phyloP scores from a whole-genome alignment of 2,113 vertebrate species.

The Reinhardtius hippoglossoides region DNA sequence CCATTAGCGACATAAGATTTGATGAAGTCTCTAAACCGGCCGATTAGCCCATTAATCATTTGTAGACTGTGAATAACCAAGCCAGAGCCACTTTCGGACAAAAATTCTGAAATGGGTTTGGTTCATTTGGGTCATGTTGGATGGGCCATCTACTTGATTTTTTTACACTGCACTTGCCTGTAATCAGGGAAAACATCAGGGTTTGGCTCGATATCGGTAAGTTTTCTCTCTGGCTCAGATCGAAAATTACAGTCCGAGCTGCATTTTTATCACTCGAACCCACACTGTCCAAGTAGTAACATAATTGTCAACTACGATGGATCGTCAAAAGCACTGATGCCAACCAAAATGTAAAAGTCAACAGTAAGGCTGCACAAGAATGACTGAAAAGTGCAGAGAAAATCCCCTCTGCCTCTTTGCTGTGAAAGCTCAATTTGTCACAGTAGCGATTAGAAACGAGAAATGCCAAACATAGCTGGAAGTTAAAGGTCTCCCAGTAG shows the following conservation, averaged over 20 bases:
- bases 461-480: conserved; percentile 87
- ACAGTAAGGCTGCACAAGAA: not conserved
- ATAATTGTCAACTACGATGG: not conserved
- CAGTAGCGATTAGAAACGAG: conserved; percentile 82
- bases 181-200: too few relatives aligned
- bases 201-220: too few relatives aligned
- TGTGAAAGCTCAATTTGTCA: conserved; percentile 83
- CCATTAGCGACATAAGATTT: not conserved
- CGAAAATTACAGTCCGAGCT: too few relatives aligned
- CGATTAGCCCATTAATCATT: not conserved
- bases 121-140: too few relatives aligned
- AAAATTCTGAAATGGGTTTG: too few relatives aligned
- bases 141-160: too few relatives aligned
- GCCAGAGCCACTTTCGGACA: too few relatives aligned
- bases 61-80: not conserved
- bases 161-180: too few relatives aligned
- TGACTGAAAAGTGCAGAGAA: conserved; percentile 38
- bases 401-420: conserved; percentile 73
- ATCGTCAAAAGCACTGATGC: not conserved
- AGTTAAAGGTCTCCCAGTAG: conserved; percentile 87
- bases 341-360: conserved; percentile 26
- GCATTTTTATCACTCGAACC: not conserved
- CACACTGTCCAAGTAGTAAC: too few relatives aligned
- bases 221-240: too few relatives aligned
- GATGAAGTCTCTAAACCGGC: not conserved